Evolutionary conservation across 2,113 vertebrate species (phyloP), one percentile per base, ranked within the genome.

Genomic region (Sarotherodon lohbergeri): DNA sequence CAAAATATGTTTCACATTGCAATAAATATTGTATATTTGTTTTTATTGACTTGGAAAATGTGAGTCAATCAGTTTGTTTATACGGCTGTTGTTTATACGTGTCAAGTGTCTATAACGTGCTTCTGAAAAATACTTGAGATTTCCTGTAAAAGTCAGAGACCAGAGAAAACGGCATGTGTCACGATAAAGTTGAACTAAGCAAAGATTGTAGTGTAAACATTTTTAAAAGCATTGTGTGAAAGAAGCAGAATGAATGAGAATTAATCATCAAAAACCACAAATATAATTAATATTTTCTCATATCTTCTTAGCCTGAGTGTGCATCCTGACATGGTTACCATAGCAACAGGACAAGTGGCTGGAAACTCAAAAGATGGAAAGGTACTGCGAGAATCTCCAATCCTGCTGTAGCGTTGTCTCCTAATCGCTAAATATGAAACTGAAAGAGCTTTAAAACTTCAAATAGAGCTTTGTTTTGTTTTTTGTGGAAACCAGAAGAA

Each of bases 251-350:
- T 13, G 52, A 22, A 27, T 46, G 4, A 5, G 56, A 84, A 41
- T 39, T 1, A 57, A 27, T 24, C 19, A 48, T 52, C n/a, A 5
- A 78, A 50, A 78, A 0, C 4, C 5, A 32, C 27, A 78, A 50
- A 27, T 27, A 48, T 50, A 78, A 55, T 55, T 39, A 6, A 36
- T 63, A 6, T 76, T 85, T 73, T 88, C 73, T 78, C 73, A 19
- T 48, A 68, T 91, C 83, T 82, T 87, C 80, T 10, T 80, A 98
- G 98, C 94, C 90, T 98, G 95, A 97, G 97, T 5, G 96, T 98
- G 80, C 98, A 98, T 92, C 98, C 98, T 1, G 98, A 98, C 90
- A 98, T 98, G 96, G 98, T 98, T 89, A 98, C 98, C 90, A 97
- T 98, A 43, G 98, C 98, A 91, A 98, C 98, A 0, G 98, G 98